Evolutionary conservation across 2,888 invertebrate genomes (phyloP), one percentile per base, ranked within the genome.

Genomic region (Noctua fimbriata): DNA sequence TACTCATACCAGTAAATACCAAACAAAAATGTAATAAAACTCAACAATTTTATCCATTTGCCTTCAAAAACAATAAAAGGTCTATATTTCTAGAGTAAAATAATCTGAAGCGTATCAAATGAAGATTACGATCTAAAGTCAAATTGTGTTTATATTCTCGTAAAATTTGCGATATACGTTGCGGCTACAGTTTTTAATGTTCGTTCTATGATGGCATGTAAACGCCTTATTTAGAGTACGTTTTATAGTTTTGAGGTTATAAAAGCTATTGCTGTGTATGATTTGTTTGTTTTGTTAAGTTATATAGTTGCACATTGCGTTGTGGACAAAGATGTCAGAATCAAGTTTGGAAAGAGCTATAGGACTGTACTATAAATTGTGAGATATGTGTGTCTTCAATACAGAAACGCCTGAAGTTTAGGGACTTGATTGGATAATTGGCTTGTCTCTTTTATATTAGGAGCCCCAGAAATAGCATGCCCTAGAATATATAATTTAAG

Each of bases 81-180:
- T 49, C 21, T 52, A 75, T 18, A 78, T 60, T 72, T 32, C 32
- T 86, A 78, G 70, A 76, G 55, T 65, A 73, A 83, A 82, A 76
- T 76, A 73, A 82, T 67, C 24, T 69, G 32, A 69, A 77, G 70
- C 78, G 85, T 87, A 79, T 81, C 78, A 44, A 73, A 84, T 82
- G 55, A 79, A 76, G 87, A 86, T 82, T 76, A 85, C 82, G 70
- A 85, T 88, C 85, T 77, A 47, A 60, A 71, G 81, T 87, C 87
- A 79, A 69, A 77, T 72, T 79, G 79, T 67, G 78, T 90, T 89
- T 88, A 88, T 87, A 86, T 82, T 86, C 83, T 87, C 85, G 83
- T 90, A 89, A 90, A 89, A 82, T 76, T 79, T 55, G 66, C 77
- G 32, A 79, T 82, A 77, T 88, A 89, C 32, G 75, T 63, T 69